Conservation (phyloP, 2,888 invertebrate species). For the Syrphus vitripennis region DNA sequence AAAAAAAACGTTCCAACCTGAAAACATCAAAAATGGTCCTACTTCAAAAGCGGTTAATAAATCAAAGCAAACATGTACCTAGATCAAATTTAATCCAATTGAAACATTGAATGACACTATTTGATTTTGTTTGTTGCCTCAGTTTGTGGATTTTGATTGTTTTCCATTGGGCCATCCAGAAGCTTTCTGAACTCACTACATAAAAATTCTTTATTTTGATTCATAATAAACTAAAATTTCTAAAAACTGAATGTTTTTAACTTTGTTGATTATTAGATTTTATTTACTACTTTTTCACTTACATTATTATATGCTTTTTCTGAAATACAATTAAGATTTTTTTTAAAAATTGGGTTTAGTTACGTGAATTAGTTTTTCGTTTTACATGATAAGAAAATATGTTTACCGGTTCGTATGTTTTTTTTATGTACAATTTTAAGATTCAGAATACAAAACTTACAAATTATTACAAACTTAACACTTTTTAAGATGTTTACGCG, state of each 20-base stretch:
- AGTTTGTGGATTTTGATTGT: too few species aligned
- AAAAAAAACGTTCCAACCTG: too few species aligned
- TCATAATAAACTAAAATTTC: too few species aligned
- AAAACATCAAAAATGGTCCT: too few species aligned
- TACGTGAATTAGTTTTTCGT: not conserved
- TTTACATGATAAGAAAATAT: not conserved
- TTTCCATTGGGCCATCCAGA: too few species aligned
- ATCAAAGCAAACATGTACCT: too few species aligned
- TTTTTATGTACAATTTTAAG: not conserved
- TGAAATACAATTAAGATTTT: not conserved
- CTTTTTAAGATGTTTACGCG: conserved; percentile 20
- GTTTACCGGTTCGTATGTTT: not conserved
- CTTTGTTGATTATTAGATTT: not conserved
- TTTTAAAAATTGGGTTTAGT: not conserved
- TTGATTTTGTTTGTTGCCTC: too few species aligned
- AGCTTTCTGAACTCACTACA: too few species aligned
- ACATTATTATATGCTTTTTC: not conserved
- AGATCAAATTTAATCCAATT: too few species aligned
- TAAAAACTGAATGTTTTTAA: not conserved
- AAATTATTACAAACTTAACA: conserved; percentile 53
- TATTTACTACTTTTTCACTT: not conserved
- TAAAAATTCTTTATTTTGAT: too few species aligned
- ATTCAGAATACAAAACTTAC: conserved; percentile 37
- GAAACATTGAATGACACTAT: too few species aligned
- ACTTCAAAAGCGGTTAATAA: too few species aligned